Evolutionary conservation across 2,113 vertebrate species (phyloP), one percentile per base, ranked within the genome.

Genomic region (Hemicordylus capensis): DNA sequence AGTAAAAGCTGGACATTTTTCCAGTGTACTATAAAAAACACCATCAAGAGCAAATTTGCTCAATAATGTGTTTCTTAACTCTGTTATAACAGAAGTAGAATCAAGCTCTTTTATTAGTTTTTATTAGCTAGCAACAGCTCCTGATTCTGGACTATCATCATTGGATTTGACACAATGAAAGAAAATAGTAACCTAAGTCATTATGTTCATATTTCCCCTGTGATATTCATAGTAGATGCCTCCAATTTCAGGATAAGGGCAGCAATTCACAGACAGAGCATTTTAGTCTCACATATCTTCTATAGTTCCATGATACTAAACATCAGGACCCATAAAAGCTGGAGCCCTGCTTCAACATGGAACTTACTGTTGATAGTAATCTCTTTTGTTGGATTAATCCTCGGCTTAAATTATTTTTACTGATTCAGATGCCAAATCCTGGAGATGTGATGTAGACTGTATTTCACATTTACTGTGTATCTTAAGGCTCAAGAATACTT

Each of bases 1-100:
- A 87, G 59, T 89, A 84, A 83, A 90, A 93, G 54, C 42, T 85
- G 48, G 59, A 89, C 88, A 84, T 91, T 90, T 72, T 64, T 85
- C 91, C 66, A 63, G n/a, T 26, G 0, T 19, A 22, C 22, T 85
- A 44, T 70, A 5, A 24, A 54, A 54, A 89, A 81, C 3, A 7
- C 20, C 24, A 77, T 0, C 64, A 46, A 84, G 74, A 83, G 75
- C 76, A 88, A 59, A 64, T 90, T 89, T 90, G 58, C 24, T 83
- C 51, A 90, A 72, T 66, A 19, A 87, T 37, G 67, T 77, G 44
- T 81, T 39, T 82, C 76, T 81, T 76, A 67, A 15, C 81, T 46
- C 4, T 39, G 39, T 84, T 48, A 48, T 61, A 2, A 77, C 76
- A 85, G 80, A 91, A 87, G 19, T 80, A 76, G 37, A 74, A 61